A percentile compares a stretch with the other conserved stretches of the same genome.
phyloP scores from a whole-genome alignment of 2,113 vertebrate species.

The Thamnophis sirtalis region DNA sequence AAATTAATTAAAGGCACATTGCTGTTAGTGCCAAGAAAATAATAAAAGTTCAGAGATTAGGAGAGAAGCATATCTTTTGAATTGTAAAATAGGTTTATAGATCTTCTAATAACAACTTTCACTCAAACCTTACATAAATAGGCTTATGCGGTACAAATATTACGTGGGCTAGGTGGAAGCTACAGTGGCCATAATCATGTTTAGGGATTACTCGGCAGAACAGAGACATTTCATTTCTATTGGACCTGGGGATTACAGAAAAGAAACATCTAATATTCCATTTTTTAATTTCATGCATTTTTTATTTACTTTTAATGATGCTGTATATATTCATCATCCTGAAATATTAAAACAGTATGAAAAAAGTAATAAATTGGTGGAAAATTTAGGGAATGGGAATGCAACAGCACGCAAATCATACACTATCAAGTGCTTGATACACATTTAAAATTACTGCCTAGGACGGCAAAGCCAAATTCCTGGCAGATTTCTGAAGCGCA shows the following conservation, averaged over 20 bases:
- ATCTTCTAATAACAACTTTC: slow-evolving; percentile 79
- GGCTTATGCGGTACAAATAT: slow-evolving; percentile 82
- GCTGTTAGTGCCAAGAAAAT: slow-evolving; percentile 61
- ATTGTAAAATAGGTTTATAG: slow-evolving; percentile 77
- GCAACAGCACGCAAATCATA: slow-evolving; percentile 86
- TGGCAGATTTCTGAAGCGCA: slow-evolving; percentile 82
- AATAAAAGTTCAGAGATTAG: slow-evolving; percentile 72
- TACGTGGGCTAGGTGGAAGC: slow-evolving; percentile 71
- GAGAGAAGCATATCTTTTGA: slow-evolving; percentile 68
- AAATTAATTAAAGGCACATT: slow-evolving; percentile 68
- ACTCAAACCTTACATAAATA: slow-evolving; percentile 80
- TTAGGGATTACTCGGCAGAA: slow-evolving; percentile 82
- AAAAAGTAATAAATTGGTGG: slow-evolving; percentile 86
- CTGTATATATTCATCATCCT: slow-evolving; percentile 87
- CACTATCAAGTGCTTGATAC: slow-evolving; percentile 87
- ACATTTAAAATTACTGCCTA: slow-evolving; percentile 82
- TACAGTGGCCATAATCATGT: slow-evolving; percentile 85
- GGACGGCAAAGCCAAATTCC: slow-evolving; percentile 79
- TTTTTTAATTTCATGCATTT: slow-evolving; percentile 86
- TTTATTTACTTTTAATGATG: slow-evolving; percentile 87
- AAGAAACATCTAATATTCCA: slow-evolving; percentile 83
- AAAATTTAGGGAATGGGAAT: slow-evolving; percentile 81
- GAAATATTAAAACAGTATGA: slow-evolving; percentile 85
- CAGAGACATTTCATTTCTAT: slow-evolving; percentile 78
- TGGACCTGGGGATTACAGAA: slow-evolving; percentile 76